Evolutionary conservation across 2,113 vertebrate genomes (phyloP).

Genomic region (Zingel zingel): DNA sequence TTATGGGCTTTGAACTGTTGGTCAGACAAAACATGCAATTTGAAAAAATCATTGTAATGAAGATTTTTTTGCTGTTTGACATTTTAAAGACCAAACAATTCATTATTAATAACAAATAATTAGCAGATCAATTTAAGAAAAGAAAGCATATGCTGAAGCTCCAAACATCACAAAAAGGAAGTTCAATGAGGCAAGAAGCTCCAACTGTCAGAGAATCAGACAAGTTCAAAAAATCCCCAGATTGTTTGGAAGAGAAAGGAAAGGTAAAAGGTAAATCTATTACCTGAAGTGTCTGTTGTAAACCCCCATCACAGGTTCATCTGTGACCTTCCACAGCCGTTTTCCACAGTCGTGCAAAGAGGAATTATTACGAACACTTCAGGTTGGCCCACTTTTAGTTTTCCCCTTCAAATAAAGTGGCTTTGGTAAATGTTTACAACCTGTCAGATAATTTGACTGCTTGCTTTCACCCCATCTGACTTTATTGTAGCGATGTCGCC

Average conservation of each 20-base stretch:
- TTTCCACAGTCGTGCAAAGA: background rate
- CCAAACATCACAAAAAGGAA: background rate
- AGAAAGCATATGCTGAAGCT: background rate
- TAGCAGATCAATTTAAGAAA: background rate
- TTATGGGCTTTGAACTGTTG: background rate
- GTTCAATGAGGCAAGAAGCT: background rate
- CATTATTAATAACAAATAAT: background rate
- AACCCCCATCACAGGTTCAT: slow-evolving; percentile 4
- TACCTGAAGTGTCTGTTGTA: background rate
- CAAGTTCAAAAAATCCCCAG: background rate
- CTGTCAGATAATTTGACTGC: slow-evolving; percentile 1
- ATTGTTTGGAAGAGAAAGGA: background rate
- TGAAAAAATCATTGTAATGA: background rate
- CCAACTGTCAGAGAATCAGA: background rate
- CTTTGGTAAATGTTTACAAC: slow-evolving; percentile 12
- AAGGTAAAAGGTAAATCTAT: background rate
- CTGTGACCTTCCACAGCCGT: background rate
- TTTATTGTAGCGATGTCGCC: background rate
- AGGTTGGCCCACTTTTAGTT: slow-evolving; percentile 4
- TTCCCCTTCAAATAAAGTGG: slow-evolving; percentile 3
- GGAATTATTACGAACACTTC: slow-evolving; percentile 13
- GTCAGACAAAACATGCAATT: background rate
- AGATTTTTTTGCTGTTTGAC: background rate
- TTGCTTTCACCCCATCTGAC: background rate
- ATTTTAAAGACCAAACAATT: background rate